phyloP scores from a whole-genome alignment of 2,797 vertebrate species.

The Aldrovandia affinis region DNA sequence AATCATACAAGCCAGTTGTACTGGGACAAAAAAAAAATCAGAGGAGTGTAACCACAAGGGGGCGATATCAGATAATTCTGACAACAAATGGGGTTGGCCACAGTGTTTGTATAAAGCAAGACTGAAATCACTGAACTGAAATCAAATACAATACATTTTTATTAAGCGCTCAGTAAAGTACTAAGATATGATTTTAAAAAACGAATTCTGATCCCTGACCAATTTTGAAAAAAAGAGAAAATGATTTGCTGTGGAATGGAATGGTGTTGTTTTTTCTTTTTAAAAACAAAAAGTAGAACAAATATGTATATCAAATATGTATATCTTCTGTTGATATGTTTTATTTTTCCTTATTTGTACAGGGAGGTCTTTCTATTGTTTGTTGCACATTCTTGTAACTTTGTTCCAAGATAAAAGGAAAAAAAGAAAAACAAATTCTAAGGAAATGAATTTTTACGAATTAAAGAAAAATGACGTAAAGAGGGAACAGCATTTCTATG shows the following conservation, averaged over 20 bases:
- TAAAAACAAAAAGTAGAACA: neutral
- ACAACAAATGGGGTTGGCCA: no score
- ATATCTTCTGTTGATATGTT: neutral
- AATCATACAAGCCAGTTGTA: no score
- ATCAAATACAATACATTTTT: neutral
- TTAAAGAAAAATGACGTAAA: neutral
- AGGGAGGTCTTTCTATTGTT: neutral
- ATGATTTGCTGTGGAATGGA: neutral
- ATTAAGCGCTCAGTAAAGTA: neutral
- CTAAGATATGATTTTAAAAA: neutral
- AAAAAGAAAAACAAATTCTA: neutral
- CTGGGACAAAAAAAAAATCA: neutral
- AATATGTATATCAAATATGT: neutral
- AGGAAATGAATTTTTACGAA: neutral
- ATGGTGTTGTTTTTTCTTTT: neutral
- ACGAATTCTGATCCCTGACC: neutral
- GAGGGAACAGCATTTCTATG: neutral
- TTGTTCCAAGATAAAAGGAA: neutral
- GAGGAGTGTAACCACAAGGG: constrained; percentile 15
- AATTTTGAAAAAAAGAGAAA: neutral
- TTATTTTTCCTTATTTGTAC: neutral
- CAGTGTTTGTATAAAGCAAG: neutral
- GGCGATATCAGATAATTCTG: constrained; percentile 5
- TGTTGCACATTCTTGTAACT: neutral
- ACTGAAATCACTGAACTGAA: neutral